Conservation (phyloP, 2,113 vertebrate genomes). For the Psephotus haematonotus region DNA sequence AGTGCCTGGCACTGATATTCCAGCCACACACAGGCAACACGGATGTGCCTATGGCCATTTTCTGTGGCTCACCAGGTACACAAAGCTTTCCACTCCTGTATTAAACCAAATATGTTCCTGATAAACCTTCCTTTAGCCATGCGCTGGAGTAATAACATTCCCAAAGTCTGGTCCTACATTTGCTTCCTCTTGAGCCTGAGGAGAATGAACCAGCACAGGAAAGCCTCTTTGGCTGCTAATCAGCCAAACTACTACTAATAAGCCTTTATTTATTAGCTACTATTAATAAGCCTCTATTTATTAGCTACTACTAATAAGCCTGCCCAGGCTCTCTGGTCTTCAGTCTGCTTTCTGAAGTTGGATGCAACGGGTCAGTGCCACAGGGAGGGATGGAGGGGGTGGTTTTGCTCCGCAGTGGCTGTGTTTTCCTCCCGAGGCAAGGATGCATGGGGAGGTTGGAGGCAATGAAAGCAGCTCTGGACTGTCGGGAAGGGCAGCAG, state of each 20-base stretch:
- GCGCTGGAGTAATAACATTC: neutral
- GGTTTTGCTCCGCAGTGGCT: neutral
- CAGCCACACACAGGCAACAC: neutral
- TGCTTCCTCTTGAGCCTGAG: neutral
- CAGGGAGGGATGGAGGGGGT: neutral
- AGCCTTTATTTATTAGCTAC: neutral
- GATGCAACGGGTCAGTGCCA: neutral
- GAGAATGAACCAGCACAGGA: neutral
- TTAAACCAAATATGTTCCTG: neutral
- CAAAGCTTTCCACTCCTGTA: neutral
- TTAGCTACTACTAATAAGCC: neutral
- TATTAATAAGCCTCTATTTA: neutral
- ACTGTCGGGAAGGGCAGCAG: neutral
- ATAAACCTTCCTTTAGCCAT: neutral
- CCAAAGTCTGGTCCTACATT: neutral
- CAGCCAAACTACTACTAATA: neutral
- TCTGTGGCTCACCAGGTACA: neutral
- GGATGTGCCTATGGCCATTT: accelerated
- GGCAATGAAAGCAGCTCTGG: neutral
- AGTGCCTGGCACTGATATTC: accelerated
- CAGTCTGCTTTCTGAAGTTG: neutral
- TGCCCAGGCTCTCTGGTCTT: neutral
- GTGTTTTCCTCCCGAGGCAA: neutral
- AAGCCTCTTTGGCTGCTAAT: neutral
- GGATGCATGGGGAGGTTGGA: neutral